Evolutionary conservation across 2,797 vertebrate species (phyloP).

Genomic region (Tragelaphus oryx): DNA sequence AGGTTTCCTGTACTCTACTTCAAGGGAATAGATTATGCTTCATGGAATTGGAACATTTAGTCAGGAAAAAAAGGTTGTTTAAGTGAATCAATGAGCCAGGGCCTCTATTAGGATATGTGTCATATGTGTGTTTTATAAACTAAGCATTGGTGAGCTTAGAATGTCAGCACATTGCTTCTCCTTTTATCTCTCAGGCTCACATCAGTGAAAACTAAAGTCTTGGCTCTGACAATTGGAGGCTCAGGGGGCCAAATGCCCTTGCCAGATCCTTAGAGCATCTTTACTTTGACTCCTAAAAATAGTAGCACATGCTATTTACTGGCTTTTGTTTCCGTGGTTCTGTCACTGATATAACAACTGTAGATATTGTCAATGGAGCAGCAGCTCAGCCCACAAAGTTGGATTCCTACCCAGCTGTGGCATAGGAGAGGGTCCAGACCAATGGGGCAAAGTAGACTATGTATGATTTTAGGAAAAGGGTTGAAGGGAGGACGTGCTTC

Average conservation of each 20-base stretch:
- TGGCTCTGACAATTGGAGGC: slow-evolving; percentile 49
- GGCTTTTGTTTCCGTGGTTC: slow-evolving; percentile 15
- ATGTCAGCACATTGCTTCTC: slow-evolving; percentile 34
- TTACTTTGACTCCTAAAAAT: slow-evolving; percentile 64
- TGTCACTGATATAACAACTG: not conserved
- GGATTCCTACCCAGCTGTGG: not conserved
- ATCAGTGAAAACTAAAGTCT: slow-evolving; percentile 62
- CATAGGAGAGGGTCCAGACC: not conserved
- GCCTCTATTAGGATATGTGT: slow-evolving; percentile 51
- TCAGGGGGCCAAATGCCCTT: slow-evolving; percentile 50
- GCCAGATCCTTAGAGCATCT: slow-evolving; percentile 58
- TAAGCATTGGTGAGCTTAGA: slow-evolving; percentile 28
- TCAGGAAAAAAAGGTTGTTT: not conserved
- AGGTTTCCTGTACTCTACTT: not conserved
- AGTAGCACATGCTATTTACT: not conserved
- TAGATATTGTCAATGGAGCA: not conserved
- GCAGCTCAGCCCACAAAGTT: not conserved
- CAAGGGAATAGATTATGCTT: not conserved
- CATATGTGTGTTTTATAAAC: slow-evolving; percentile 54
- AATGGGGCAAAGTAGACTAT: slow-evolving; percentile 12
- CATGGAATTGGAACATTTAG: slow-evolving; percentile 28
- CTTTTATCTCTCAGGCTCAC: slow-evolving; percentile 56
- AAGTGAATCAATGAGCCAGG: slow-evolving; percentile 38
- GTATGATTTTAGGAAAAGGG: slow-evolving; percentile 34
- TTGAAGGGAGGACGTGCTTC: slow-evolving; percentile 64